Evolutionary conservation across 2,113 vertebrate species (phyloP).

Genomic region (Dasyornis broadbenti): DNA sequence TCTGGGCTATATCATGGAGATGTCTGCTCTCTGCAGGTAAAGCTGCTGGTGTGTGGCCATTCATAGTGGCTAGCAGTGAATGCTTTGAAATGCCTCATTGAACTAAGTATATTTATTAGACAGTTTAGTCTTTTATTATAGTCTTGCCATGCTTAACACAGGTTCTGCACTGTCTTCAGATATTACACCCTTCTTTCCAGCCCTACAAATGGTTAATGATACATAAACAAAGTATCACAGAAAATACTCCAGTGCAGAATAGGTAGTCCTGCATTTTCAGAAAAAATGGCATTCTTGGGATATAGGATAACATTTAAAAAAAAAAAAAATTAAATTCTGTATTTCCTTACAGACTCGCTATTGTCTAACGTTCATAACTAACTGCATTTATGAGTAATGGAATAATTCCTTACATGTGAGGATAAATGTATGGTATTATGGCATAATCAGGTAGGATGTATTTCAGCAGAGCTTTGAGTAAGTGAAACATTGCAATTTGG

Average conservation of each 20-base stretch:
- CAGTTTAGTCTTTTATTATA: background rate
- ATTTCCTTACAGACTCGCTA: background rate
- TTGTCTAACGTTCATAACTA: background rate
- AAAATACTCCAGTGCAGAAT: background rate
- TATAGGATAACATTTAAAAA: background rate
- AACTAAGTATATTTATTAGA: background rate
- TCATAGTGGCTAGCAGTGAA: background rate
- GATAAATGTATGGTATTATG: background rate
- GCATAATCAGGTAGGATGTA: background rate
- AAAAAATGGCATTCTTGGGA: background rate
- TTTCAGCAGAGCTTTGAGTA: constrained; percentile 15
- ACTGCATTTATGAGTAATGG: constrained; percentile 9
- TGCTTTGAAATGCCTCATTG: rapidly evolving
- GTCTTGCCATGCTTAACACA: background rate
- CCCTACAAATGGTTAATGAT: background rate
- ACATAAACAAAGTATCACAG: background rate
- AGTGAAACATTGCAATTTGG: constrained; percentile 1
- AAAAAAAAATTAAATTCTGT: background rate
- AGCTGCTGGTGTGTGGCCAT: background rate
- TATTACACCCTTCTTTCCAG: background rate
- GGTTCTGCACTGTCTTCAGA: background rate
- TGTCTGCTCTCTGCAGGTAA: background rate
- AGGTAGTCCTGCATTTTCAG: background rate
- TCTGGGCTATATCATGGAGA: background rate
- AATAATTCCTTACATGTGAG: constrained; percentile 10